Evolutionary conservation across 2,113 vertebrate species (phyloP).

Genomic region (Eudyptes chrysolophus): DNA sequence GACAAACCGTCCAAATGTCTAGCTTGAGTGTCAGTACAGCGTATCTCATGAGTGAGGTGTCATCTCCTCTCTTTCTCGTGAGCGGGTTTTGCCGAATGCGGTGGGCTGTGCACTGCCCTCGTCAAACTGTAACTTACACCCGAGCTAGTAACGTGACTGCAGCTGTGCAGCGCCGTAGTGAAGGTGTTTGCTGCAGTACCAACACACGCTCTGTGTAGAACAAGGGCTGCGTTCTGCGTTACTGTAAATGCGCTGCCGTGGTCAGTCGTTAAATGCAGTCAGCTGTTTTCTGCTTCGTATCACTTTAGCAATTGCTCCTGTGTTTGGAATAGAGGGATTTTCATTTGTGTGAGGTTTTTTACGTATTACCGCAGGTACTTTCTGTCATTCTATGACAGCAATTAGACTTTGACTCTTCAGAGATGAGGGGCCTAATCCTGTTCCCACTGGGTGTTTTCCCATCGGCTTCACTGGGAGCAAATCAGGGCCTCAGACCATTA

Average conservation of each 20-base stretch:
- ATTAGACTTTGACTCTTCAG: neutral
- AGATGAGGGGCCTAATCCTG: neutral
- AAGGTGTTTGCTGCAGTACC: neutral
- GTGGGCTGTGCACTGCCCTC: neutral
- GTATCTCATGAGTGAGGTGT: neutral
- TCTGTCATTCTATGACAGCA: neutral
- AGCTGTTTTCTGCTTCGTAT: neutral
- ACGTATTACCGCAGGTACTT: neutral
- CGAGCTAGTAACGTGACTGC: neutral
- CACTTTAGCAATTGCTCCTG: neutral
- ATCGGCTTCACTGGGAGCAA: neutral
- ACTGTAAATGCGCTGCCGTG: neutral
- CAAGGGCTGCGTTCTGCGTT: neutral
- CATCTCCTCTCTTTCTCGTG: neutral
- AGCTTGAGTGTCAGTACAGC: neutral
- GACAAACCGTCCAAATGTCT: neutral
- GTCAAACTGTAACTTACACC: no score
- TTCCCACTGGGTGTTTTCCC: neutral
- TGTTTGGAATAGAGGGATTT: no score
- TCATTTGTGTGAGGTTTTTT: neutral
- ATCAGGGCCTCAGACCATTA: neutral
- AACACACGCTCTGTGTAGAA: fast-evolving
- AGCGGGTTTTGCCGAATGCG: neutral
- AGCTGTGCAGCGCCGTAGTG: neutral
- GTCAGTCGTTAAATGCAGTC: no score